Conservation (phyloP, 1,140 invertebrate species). For the Sipha flava region DNA sequence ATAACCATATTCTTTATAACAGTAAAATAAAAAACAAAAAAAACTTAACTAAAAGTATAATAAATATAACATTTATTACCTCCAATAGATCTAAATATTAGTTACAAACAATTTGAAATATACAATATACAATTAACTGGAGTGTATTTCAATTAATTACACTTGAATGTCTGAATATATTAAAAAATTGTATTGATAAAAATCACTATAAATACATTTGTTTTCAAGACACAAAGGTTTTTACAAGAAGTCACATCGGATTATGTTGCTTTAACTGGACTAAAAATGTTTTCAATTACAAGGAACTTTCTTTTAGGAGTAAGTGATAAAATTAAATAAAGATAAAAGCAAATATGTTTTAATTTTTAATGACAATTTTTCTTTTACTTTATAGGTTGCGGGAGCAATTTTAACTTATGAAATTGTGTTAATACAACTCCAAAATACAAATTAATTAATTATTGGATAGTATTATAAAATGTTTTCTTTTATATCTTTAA, state of each 20-base stretch:
- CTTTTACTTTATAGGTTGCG: conserved; percentile 50
- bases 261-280: conserved; percentile 38
- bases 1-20: too few species aligned
- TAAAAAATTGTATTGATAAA: too few species aligned
- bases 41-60: too few species aligned
- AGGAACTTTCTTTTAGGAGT: conserved; percentile 40
- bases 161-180: too few species aligned
- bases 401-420: conserved; percentile 64
- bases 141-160: too few species aligned
- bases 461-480: neutral
- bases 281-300: conserved; percentile 40
- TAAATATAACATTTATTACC: too few species aligned
- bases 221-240: conserved; percentile 38
- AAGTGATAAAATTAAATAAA: conserved; percentile 30
- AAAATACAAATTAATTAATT: conserved; percentile 33
- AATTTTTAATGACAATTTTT: neutral
- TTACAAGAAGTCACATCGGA: conserved; percentile 39
- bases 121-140: too few species aligned
- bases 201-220: neutral
- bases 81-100: too few species aligned
- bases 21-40: too few species aligned
- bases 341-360: neutral
- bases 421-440: conserved; percentile 53
- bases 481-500: neutral
- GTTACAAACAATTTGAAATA: too few species aligned